Conservation (phyloP, 2,888 invertebrate species). For the Platypus cylindrus region DNA sequence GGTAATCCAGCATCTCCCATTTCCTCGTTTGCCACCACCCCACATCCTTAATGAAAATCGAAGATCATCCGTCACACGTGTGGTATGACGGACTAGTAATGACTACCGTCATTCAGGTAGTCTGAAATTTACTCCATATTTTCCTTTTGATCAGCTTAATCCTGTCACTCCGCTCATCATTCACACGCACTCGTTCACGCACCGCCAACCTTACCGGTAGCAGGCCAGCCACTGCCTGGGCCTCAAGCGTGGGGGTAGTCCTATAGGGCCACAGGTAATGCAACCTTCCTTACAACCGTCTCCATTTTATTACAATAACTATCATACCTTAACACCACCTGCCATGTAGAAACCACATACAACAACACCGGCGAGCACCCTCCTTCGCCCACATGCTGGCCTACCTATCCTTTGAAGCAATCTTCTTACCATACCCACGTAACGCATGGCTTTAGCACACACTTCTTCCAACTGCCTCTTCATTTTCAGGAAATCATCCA, state of each 20-base stretch:
- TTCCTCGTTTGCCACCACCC: too few relatives aligned
- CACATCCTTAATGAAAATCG: background rate
- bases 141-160: too few relatives aligned
- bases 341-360: conserved; percentile 11
- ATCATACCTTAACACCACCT: background rate
- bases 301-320: background rate
- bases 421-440: background rate
- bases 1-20: too few relatives aligned
- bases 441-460: conserved; percentile 2
- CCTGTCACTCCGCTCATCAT: background rate
- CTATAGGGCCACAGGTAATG: background rate
- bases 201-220: background rate
- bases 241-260: background rate
- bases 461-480: conserved; percentile 3
- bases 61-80: background rate
- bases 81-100: too few relatives aligned
- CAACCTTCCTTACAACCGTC: background rate
- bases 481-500: conserved; percentile 5
- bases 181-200: background rate
- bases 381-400: conserved; percentile 4
- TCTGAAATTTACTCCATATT: too few relatives aligned
- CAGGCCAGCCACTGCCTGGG: background rate
- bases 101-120: too few relatives aligned
- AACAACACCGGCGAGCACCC: conserved; percentile 5
- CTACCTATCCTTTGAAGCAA: conserved; percentile 7